These are phyloP conservation scores for Eupithecia subumbrata DNA, from an alignment of 2,888 invertebrate genomes.

Conservation along the genomic window DNA sequence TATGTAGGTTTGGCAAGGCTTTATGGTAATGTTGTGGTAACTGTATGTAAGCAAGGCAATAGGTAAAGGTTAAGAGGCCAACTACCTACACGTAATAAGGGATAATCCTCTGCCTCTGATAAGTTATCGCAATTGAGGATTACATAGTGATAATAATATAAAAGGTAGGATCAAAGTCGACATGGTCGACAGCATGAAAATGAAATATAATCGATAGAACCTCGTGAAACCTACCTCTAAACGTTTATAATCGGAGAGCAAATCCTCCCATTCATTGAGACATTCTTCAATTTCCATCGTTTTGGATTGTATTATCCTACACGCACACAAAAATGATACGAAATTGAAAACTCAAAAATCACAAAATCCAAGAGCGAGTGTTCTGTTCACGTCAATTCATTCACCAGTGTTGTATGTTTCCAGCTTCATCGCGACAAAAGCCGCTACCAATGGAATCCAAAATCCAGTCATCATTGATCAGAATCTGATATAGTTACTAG, in stretches of 20 bases:
- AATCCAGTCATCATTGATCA: no score
- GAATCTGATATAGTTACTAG: no score
- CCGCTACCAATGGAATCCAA: background rate
- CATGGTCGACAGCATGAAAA: constrained; percentile 33
- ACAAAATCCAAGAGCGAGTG: constrained; percentile 1
- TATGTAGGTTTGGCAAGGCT: background rate
- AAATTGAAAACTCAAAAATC: constrained; percentile 27
- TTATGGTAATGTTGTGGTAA: background rate
- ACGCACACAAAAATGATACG: constrained; percentile 38
- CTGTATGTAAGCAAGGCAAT: background rate
- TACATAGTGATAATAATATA: background rate
- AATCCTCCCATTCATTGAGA: constrained; percentile 91
- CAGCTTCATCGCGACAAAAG: background rate
- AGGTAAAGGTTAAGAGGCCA: background rate
- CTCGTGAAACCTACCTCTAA: constrained; percentile 86
- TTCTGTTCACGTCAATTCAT: background rate
- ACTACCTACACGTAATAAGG: background rate
- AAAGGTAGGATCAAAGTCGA: constrained; percentile 15
- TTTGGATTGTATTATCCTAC: constrained; percentile 35
- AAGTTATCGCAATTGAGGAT: background rate
- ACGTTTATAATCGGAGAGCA: constrained; percentile 90
- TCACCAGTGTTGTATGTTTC: background rate
- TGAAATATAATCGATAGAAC: constrained; percentile 36
- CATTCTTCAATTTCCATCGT: constrained; percentile 86
- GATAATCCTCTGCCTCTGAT: constrained; percentile 3